Evolutionary conservation across 2,113 vertebrate species (phyloP), one percentile per base, ranked within the genome.

Genomic region (Melanostigma gelatinosum): DNA sequence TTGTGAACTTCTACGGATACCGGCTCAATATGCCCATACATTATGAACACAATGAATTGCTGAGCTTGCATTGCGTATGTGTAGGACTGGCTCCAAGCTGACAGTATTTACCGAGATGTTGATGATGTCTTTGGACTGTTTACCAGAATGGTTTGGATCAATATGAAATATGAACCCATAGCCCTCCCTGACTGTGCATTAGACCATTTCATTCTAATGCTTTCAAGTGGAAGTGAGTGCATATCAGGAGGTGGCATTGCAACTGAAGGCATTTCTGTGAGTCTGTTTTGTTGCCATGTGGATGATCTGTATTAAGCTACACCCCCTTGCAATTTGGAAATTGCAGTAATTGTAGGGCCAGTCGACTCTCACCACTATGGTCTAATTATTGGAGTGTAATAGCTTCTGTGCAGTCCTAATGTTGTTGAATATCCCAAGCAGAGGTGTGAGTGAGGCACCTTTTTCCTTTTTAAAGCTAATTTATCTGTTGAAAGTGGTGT

Each of bases 81-180:
- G 6, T 8, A 6, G 44, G 27, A 24, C 36, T 36, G 54, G 3
- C 65, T 34, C 73, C 34, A 34, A 38, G 32, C 22, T 48, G 46
- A 52, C 42, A 8, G 48, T 8, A 16, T 32, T 58, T 74, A n/a
- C 29, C 15, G 34, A 42, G 42, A 27, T 61, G 24, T 76, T 29
- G n/a, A 36, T 50, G 42, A 40, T 58, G 50, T 60, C 5, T 69
- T 64, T 24, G 34, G 32, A 15, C 12, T 48, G 58, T 80, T 84
- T 77, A 60, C 58, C 4, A 27, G 75, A 69, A 29, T 32, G 12
- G 48, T 3, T 10, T 66, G 70, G 77, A 91, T 92, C 92, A 75
- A 88, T 91, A 82, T 76, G 83, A 79, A 88, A 91, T 62, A 29
- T 83, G 87, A 93, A 80, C 55, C 75, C 12, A 8, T 12, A 62